Evolutionary conservation across 2,888 invertebrate species (phyloP), one percentile per base, ranked within the genome.

Genomic region (Drosophila pseudotalamancana): DNA sequence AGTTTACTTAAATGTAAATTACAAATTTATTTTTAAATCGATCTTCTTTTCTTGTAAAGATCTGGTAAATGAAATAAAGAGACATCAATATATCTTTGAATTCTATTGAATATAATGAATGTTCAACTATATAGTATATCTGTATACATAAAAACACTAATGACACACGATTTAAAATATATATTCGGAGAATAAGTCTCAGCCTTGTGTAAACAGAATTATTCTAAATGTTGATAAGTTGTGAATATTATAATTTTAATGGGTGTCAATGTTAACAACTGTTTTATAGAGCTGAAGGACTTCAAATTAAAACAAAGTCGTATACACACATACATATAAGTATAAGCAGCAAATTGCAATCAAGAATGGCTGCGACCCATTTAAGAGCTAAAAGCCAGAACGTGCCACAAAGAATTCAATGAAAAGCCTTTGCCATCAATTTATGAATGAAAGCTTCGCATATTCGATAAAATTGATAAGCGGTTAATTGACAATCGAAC

Each of bases 381-480:
- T 29, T 19, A 2, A 6, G 25, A 11, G 16, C 32, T 8, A 23
- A 5, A 16, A 34, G 12, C 9, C 5, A 42, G 16, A 48, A n/a
- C 70, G 67, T 70, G 67, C 37, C 6, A 4, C 1, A 11, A 19
- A 12, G 12, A 11, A 32, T 11, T 16, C n/a, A 18, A n/a, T 21
- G n/a, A 37, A 19, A 23, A 25, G 2, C 29, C 11, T 31, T 59
- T 35, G 23, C 18, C 16, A 23, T 14, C 16, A n/a, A 39, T 51
- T 70, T 25, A 55, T 68, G 46, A 68, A 63, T 63, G 64, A 56
- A 37, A 12, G 3, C 14, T 4, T 6, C 29, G 6, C 29, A 16
- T n/a, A 29, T 25, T 49, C 21, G 67, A 68, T 68, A 51, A 48
- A 21, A 19, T 48, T 32, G 35, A 68, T 67, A 67, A 25, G 29